These are phyloP conservation scores for Champsocephalus esox DNA, from an alignment of 2,797 vertebrate species.

Conservation along the genomic window DNA sequence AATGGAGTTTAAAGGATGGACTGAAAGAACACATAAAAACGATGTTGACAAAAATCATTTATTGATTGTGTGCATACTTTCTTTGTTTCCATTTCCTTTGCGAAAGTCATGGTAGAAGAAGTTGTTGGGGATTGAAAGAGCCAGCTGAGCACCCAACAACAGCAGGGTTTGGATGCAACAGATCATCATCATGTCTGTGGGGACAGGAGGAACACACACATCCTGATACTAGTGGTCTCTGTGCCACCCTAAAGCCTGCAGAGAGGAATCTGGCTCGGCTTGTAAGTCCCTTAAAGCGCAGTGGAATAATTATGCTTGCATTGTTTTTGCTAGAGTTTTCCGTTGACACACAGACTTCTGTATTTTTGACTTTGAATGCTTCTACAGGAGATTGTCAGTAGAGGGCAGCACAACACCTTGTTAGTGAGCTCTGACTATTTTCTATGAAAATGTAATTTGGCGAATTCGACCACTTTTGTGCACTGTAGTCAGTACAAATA, in stretches of 20 bases:
- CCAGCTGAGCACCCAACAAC: slow-evolving; percentile 59
- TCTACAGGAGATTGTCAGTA: slow-evolving; percentile 1
- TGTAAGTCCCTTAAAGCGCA: background rate
- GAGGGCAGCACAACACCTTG: slow-evolving; percentile 25
- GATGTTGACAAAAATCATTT: background rate
- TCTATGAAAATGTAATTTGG: background rate
- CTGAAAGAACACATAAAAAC: background rate
- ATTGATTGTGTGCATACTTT: slow-evolving; percentile 70
- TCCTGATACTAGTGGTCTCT: background rate
- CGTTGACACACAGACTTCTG: background rate
- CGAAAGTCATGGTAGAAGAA: slow-evolving; percentile 88
- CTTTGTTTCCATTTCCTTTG: slow-evolving; percentile 73
- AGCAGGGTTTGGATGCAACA: slow-evolving; percentile 51
- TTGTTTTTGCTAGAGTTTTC: background rate
- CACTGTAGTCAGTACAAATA: background rate
- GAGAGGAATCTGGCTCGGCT: slow-evolving; percentile 7
- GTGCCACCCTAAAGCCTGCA: background rate
- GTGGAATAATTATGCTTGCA: background rate
- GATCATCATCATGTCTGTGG: slow-evolving; percentile 20
- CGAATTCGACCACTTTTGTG: background rate
- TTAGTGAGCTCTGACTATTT: background rate
- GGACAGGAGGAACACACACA: background rate
- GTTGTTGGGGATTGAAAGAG: slow-evolving; percentile 76
- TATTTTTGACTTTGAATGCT: background rate
- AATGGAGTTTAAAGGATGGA: background rate